phyloP scores from a whole-genome alignment of 2,888 invertebrate genomes.

The Drosophila parthenogenetica region DNA sequence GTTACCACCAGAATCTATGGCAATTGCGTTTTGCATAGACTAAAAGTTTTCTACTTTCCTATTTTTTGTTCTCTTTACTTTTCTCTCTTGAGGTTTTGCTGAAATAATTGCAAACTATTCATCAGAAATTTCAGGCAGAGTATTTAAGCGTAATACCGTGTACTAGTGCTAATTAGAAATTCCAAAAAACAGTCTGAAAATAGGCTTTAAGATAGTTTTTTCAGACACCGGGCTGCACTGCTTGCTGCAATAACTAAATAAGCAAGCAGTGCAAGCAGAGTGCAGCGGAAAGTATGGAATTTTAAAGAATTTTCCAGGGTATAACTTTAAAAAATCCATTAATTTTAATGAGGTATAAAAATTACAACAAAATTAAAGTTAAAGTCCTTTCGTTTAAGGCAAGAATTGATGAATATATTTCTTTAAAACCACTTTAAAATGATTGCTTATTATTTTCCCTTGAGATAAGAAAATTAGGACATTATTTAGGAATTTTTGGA shows the following conservation, averaged over 20 bases:
- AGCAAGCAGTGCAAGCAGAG: constrained; percentile 7
- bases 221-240: not conserved
- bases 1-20: constrained; percentile 68
- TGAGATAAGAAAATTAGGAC: constrained; percentile 54
- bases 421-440: not conserved
- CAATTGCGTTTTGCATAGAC: constrained; percentile 44
- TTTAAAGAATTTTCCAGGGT: too few species aligned
- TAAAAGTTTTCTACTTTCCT: constrained; percentile 17
- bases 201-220: not conserved
- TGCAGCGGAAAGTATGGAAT: too few species aligned
- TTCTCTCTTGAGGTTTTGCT: constrained; percentile 26
- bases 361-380: not conserved
- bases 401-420: not conserved
- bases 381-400: too few species aligned
- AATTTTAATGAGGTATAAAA: not conserved
- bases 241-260: not conserved
- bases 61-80: not conserved
- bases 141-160: constrained; percentile 16
- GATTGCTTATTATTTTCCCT: not conserved
- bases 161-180: constrained; percentile 3
- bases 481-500: constrained; percentile 67
- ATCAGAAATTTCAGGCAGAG: constrained; percentile 22
- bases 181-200: not conserved
- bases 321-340: too few species aligned
- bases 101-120: constrained; percentile 54